A percentile compares a stretch with the other conserved stretches of the same genome.
phyloP scores from a whole-genome alignment of 2,888 invertebrate species.

The Odontocolon sp. region DNA sequence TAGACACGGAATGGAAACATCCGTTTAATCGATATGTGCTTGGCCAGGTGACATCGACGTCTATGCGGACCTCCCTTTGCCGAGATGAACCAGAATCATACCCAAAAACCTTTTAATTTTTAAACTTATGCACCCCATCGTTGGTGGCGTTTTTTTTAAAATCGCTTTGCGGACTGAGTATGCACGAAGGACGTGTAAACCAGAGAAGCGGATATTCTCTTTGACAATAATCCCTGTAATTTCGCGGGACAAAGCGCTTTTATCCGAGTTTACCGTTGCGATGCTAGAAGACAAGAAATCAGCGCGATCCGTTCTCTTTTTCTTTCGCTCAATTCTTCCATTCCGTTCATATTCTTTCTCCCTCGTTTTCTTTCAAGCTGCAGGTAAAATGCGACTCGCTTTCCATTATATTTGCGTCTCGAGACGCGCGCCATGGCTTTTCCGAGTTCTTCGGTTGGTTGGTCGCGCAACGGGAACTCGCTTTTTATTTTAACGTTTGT shows the following conservation, averaged over 20 bases:
- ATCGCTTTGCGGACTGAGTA: neutral
- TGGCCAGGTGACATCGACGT: neutral
- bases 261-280: constrained; percentile 54
- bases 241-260: constrained; percentile 51
- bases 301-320: constrained; percentile 40
- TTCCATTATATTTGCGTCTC: constrained; percentile 67
- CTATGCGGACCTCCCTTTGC: too few relatives aligned
- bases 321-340: constrained; percentile 44
- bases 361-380: constrained; percentile 50
- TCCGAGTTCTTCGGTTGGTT: constrained; percentile 50
- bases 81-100: too few relatives aligned
- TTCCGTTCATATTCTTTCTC: constrained; percentile 7
- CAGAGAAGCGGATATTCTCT: constrained; percentile 54
- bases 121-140: neutral
- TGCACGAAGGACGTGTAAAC: neutral
- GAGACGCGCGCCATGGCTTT: constrained; percentile 49
- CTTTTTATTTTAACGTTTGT: constrained; percentile 33
- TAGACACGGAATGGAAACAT: too few relatives aligned
- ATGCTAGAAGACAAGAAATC: constrained; percentile 51
- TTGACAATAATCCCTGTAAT: constrained; percentile 57
- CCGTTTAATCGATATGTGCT: neutral
- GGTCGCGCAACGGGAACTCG: constrained; percentile 30
- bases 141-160: neutral
- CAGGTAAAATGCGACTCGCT: constrained; percentile 56
- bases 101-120: neutral